Evolutionary conservation across 2,888 invertebrate genomes (phyloP).

Genomic region (Pyrrhosoma nymphula): DNA sequence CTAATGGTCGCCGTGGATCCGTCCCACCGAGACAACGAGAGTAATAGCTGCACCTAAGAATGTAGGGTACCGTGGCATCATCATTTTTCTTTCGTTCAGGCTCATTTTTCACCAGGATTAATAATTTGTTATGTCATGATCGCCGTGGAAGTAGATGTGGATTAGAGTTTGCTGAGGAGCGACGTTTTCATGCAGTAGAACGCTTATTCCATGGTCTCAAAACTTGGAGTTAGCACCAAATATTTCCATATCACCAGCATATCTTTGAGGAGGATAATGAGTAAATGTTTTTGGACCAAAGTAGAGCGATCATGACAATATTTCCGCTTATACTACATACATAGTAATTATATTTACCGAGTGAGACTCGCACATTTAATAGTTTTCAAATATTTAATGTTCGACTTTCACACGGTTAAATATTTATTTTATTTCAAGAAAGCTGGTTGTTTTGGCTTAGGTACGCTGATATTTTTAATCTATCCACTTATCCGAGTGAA

Average conservation of each 20-base stretch:
- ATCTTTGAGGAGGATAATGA: no score
- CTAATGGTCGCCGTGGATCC: background rate
- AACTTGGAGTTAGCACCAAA: background rate
- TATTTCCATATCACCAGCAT: no score
- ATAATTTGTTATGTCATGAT: background rate
- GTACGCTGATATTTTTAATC: background rate
- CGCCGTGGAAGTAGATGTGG: background rate
- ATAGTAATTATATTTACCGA: no score
- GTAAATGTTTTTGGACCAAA: no score
- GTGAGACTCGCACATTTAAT: background rate
- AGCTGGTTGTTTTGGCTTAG: background rate
- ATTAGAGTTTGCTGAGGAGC: background rate
- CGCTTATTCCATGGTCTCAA: background rate
- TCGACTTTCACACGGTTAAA: no score
- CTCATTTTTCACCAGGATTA: background rate
- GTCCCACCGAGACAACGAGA: background rate
- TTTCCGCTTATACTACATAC: no score
- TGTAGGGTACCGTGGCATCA: background rate
- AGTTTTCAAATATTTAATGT: background rate
- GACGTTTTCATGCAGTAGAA: background rate
- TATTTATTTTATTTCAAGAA: no score
- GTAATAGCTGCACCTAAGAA: background rate
- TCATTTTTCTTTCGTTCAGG: background rate
- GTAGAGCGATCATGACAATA: no score
- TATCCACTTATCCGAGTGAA: background rate